Evolutionary conservation across 2,888 invertebrate genomes (phyloP).

Genomic region (Eristalis intricaria): DNA sequence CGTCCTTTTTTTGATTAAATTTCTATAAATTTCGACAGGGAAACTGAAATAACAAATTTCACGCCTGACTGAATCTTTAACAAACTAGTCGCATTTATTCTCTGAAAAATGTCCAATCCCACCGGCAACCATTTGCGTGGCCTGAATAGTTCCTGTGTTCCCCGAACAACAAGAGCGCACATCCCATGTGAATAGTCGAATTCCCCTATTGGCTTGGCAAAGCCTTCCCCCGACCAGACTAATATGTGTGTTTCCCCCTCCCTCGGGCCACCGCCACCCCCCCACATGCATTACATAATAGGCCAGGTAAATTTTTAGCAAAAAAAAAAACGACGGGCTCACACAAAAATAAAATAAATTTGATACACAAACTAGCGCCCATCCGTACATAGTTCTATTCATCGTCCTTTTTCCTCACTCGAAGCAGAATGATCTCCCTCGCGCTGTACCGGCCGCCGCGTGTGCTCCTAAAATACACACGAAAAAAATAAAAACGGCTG

Average conservation of each 20-base stretch:
- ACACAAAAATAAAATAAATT: background rate
- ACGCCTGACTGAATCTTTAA: background rate
- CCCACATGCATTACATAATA: slow-evolving; percentile 11
- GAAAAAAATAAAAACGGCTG: too few relatives aligned
- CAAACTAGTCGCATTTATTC: background rate
- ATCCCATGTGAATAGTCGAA: background rate
- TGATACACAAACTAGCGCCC: background rate
- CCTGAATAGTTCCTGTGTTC: background rate
- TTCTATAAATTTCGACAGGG: background rate
- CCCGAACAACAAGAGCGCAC: background rate
- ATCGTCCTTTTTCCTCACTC: slow-evolving; percentile 55
- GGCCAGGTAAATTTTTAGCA: slow-evolving; percentile 3
- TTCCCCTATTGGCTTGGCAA: background rate
- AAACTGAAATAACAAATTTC: background rate
- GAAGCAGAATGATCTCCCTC: slow-evolving; percentile 17
- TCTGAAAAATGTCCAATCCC: background rate
- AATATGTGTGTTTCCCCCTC: background rate
- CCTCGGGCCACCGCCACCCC: too few relatives aligned
- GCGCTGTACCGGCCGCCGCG: background rate
- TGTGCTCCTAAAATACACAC: slow-evolving; percentile 27
- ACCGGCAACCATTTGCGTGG: background rate
- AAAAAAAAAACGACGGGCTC: slow-evolving; percentile 5
- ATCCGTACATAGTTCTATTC: slow-evolving; percentile 37
- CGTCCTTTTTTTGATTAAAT: background rate
- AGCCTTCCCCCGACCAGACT: background rate